phyloP scores from a whole-genome alignment of 2,113 vertebrate species.

The Malurus elegans region DNA sequence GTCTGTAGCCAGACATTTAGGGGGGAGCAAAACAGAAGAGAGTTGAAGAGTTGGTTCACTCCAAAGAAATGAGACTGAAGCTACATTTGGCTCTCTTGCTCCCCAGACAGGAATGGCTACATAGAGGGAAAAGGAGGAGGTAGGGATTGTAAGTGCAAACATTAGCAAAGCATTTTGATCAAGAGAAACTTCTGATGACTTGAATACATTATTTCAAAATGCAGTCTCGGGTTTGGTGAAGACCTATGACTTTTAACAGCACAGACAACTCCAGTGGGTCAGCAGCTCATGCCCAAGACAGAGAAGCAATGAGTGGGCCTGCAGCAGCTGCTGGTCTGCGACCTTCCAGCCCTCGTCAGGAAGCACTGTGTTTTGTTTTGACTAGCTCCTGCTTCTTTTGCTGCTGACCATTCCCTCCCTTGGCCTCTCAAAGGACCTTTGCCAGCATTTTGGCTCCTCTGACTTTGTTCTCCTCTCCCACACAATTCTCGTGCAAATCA shows the following conservation, averaged over 20 bases:
- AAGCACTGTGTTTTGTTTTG: conserved; percentile 10
- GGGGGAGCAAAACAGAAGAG: conserved; percentile 14
- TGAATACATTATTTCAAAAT: neutral
- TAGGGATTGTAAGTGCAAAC: neutral
- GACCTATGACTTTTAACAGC: neutral
- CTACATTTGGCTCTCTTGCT: neutral
- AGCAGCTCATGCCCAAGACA: neutral
- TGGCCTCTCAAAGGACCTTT: neutral
- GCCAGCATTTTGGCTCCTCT: neutral
- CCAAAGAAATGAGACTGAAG: neutral
- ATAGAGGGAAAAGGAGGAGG: neutral
- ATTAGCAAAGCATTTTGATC: neutral
- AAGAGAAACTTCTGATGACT: neutral
- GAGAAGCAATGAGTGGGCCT: neutral
- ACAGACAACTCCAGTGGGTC: neutral
- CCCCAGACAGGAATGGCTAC: neutral
- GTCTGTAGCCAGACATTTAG: neutral
- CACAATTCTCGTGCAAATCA: neutral
- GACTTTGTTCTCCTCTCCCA: neutral
- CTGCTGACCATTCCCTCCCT: neutral
- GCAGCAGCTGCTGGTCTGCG: neutral
- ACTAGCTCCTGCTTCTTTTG: neutral
- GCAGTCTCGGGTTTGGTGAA: neutral
- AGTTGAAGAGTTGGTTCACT: conserved; percentile 3
- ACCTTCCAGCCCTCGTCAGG: neutral